Percentiles rank a stretch among this genome's conserved stretches.
phyloP scores from a whole-genome alignment of 2,888 invertebrate genomes.

The Anorthoa munda region DNA sequence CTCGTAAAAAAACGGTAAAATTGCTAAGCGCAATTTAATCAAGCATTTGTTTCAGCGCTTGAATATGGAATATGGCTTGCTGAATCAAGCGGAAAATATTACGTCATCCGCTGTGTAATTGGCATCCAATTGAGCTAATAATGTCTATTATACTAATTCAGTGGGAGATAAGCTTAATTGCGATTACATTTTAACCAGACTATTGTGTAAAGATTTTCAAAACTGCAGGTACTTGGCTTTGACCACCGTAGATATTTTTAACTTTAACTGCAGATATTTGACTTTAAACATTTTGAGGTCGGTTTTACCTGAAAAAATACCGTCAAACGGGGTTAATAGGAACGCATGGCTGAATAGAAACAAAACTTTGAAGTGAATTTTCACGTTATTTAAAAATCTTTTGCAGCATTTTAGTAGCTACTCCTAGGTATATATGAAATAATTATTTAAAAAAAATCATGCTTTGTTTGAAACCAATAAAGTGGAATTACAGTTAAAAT shows the following conservation, averaged over 20 bases:
- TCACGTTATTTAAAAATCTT: too few species aligned
- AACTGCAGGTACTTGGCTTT: not conserved
- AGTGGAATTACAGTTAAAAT: too few species aligned
- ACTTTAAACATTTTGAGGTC: not conserved
- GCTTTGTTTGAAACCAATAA: too few species aligned
- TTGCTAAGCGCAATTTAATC: constrained; percentile 47
- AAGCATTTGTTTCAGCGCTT: constrained; percentile 36
- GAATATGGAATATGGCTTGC: constrained; percentile 20
- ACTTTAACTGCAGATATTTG: not conserved
- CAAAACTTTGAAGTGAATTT: too few species aligned
- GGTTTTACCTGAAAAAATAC: not conserved
- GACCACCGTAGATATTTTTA: not conserved
- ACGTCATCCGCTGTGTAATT: constrained; percentile 29
- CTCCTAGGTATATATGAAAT: too few species aligned
- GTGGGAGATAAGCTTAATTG: constrained; percentile 3
- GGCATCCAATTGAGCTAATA: constrained; percentile 22
- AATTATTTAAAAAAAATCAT: too few species aligned
- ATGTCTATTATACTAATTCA: constrained; percentile 10
- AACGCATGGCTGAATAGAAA: too few species aligned
- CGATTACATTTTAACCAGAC: not conserved
- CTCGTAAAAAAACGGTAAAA: constrained; percentile 52
- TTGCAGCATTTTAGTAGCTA: too few species aligned
- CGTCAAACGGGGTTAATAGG: too few species aligned
- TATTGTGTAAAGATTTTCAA: not conserved
- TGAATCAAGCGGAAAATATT: constrained; percentile 32